Base-by-base conservation (phyloP, 2,888 invertebrate species). In the Sussaba pulchella region DNA sequence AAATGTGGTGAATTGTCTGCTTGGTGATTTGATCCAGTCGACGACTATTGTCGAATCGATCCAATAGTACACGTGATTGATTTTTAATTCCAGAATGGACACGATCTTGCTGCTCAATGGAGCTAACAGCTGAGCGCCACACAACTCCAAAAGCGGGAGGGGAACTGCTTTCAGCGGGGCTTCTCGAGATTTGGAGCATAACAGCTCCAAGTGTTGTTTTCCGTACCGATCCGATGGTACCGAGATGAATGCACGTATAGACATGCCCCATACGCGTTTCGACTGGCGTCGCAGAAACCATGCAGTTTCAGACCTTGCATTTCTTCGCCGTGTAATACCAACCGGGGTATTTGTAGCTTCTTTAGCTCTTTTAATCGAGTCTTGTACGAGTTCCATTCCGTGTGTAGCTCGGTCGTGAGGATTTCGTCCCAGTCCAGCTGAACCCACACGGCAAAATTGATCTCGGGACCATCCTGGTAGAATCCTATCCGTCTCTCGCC, bases 1-100 rank as follows among this genome's bases (percentile, higher is more conserved):
- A 36, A 79, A 74, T 0, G 73, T 39, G 9, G 50, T 74, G 12
- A 52, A 70, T 12, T 50, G 52, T 21, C 69, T 59, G 17, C 69
- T 67, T 3, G 52, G 36, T 10, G 39, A 24, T 36, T 45, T 47
- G 2, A 78, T 45, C 78, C 78, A 78, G 50, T 50, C 45, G 1
- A 78, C n/a, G n/a, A 63, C 63, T 21, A 74, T 69, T 17, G 45
- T 74, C 10, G 73, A 21, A 19, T 78, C 73, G 0, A 69, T 78
- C 73, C 73, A 78, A 19, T n/a, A 74, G 2, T 43, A 54, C 3
- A 50, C 50, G 17, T 3, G 12, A 9, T 63, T 0, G n/a, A 69
- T 54, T 17, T 74, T 10, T 2, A 73, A 9, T 10, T 73, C 63
- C 26, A 67, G 36, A 14, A 39, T 54, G 12, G 41, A 10, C 9